Evolutionary conservation across 2,113 vertebrate species (phyloP), one percentile per base, ranked within the genome.

Genomic region (Ursus arctos): DNA sequence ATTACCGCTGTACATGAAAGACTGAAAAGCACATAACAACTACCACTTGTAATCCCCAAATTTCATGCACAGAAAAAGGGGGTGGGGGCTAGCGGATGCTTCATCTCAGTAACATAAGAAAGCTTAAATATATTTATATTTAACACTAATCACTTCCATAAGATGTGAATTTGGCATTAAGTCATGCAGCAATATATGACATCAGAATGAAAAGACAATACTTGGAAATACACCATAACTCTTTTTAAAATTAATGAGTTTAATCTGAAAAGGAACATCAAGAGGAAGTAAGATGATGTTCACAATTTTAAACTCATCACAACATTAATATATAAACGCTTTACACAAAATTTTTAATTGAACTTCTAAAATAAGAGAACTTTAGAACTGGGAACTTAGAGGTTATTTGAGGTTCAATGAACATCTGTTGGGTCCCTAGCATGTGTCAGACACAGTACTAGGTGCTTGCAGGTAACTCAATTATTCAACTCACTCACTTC

Each of bases 81-180:
- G 31, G 80, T 65, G 72, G n/a, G 10, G 28, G 87, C 40, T 67
- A 91, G 33, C 77, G 47, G 72, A 72, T 33, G 6, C 49, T 96
- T 98, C 87, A 67, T 59, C 89, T 63, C 33, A 7, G 21, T 0
- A 91, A 97, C 22, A 92, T 93, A 84, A 49, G 40, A 97, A 96
- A 86, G 61, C 26, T 86, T 85, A 95, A 79, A 47, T 97, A 95
- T 82, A 94, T 98, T 96, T 97, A 96, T 97, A 21, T 69, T 97
- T 96, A 97, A 95, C 61, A 47, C 79, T 53, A 93, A 93, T 93
- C 81, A 95, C 97, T 98, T 97, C 96, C 97, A 97, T 74, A 65
- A 95, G 94, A 98, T 89, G 59, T 36, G 96, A 97, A 93, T 89
- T 16, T 0, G 95, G 88, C 96, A 98, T 97, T 98, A 97, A n/a